These are phyloP conservation scores for Polypedilum vanderplanki DNA, from an alignment of 1,140 invertebrate genomes.

Conservation along the genomic window DNA sequence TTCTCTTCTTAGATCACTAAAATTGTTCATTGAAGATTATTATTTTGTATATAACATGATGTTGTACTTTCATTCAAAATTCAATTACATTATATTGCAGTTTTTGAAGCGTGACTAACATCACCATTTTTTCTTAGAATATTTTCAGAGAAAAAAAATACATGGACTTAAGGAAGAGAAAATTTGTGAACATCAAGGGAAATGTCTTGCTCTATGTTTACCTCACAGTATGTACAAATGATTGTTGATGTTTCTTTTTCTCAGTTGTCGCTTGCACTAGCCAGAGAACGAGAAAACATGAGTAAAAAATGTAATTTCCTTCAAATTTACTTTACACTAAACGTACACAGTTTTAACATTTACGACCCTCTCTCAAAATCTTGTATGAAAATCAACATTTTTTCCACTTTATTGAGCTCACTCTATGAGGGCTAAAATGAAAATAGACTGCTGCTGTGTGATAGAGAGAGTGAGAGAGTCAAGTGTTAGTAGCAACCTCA, in stretches of 20 bases:
- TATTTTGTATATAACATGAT: too few relatives aligned
- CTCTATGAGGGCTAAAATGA: neutral
- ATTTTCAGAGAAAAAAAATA: too few relatives aligned
- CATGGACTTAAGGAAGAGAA: too few relatives aligned
- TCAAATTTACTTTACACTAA: neutral
- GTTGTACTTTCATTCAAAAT: too few relatives aligned
- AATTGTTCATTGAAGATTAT: too few relatives aligned
- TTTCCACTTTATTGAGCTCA: neutral
- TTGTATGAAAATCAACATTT: neutral
- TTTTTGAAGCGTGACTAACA: too few relatives aligned
- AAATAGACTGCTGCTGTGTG: too few relatives aligned
- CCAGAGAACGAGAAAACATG: neutral
- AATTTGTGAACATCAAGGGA: too few relatives aligned
- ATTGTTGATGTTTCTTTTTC: neutral
- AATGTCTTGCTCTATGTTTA: too few relatives aligned
- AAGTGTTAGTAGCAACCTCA: neutral
- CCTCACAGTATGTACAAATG: neutral
- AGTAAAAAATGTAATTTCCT: constrained; percentile 3
- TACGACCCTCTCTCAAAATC: neutral
- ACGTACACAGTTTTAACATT: neutral
- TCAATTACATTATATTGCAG: too few relatives aligned
- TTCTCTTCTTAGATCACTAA: too few relatives aligned
- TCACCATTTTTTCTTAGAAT: too few relatives aligned
- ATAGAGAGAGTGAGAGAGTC: neutral
- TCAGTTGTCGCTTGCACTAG: constrained; percentile 6